phyloP scores from a whole-genome alignment of 2,888 invertebrate species.

The Strigamia crassipes region DNA sequence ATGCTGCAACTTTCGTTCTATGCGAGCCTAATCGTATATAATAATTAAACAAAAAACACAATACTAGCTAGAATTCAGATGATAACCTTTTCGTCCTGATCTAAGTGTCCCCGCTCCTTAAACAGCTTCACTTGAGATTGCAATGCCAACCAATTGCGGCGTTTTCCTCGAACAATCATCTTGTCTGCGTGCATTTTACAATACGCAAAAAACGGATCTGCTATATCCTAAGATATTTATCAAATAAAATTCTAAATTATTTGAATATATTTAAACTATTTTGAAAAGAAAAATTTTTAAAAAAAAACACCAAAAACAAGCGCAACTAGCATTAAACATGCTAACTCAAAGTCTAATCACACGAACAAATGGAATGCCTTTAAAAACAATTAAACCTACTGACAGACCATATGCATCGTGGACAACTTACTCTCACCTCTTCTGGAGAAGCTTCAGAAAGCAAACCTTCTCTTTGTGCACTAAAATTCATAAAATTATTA shows the following conservation, averaged over 20 bases:
- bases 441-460: constrained; percentile 79
- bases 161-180: constrained; percentile 68
- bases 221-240: constrained; percentile 59
- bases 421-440: constrained; percentile 55
- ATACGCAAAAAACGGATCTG: constrained; percentile 96
- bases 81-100: constrained; percentile 55
- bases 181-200: constrained; percentile 95
- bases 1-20: constrained; percentile 64
- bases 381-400: constrained; percentile 6
- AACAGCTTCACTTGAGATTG: constrained; percentile 78
- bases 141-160: constrained; percentile 81
- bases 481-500: constrained; percentile 56
- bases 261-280: no score
- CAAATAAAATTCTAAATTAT: neutral
- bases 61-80: no score
- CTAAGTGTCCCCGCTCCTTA: constrained; percentile 50
- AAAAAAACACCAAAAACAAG: neutral
- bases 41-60: neutral
- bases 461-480: constrained; percentile 90
- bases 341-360: neutral
- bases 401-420: constrained; percentile 18
- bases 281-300: neutral
- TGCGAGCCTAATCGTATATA: constrained; percentile 54
- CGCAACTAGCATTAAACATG: neutral
- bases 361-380: constrained; percentile 20